Evolutionary conservation across 2,888 invertebrate genomes (phyloP).

Genomic region (Polia nebulosa): DNA sequence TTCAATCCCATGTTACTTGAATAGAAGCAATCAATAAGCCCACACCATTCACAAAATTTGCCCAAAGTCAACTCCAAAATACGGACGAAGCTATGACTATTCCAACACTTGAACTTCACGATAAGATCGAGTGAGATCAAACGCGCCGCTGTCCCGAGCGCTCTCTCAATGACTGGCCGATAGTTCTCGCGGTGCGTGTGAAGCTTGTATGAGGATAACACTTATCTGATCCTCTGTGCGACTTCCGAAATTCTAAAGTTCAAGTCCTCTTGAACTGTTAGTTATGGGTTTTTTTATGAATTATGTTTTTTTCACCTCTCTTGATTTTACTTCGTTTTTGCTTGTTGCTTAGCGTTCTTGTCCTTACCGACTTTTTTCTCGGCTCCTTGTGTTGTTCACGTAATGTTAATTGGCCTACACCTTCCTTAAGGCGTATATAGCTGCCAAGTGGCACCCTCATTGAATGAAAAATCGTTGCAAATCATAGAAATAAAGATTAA

Average conservation of each 20-base stretch:
- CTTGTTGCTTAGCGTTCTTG: too few relatives aligned
- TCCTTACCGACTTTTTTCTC: too few relatives aligned
- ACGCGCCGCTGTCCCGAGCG: constrained; percentile 35
- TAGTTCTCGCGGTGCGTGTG: constrained; percentile 56
- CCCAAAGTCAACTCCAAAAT: constrained; percentile 26
- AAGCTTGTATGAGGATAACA: constrained; percentile 44
- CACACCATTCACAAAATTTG: constrained; percentile 42
- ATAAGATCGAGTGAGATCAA: constrained; percentile 53
- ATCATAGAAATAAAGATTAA: too few relatives aligned
- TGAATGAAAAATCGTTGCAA: too few relatives aligned
- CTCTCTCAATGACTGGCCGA: constrained; percentile 47
- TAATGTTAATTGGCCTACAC: too few relatives aligned
- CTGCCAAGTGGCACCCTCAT: too few relatives aligned
- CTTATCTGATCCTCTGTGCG: constrained; percentile 59
- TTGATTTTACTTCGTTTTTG: too few relatives aligned
- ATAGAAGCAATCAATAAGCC: constrained; percentile 26
- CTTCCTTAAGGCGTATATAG: too few relatives aligned
- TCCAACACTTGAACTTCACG: constrained; percentile 54
- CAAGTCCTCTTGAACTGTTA: constrained; percentile 35
- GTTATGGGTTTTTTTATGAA: constrained; percentile 14
- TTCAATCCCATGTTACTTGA: constrained; percentile 11
- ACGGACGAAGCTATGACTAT: constrained; percentile 13
- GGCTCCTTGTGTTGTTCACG: too few relatives aligned
- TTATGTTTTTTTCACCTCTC: not conserved
- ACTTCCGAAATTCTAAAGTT: constrained; percentile 62